phyloP scores from a whole-genome alignment of 2,113 vertebrate species.

The Pterocles gutturalis region DNA sequence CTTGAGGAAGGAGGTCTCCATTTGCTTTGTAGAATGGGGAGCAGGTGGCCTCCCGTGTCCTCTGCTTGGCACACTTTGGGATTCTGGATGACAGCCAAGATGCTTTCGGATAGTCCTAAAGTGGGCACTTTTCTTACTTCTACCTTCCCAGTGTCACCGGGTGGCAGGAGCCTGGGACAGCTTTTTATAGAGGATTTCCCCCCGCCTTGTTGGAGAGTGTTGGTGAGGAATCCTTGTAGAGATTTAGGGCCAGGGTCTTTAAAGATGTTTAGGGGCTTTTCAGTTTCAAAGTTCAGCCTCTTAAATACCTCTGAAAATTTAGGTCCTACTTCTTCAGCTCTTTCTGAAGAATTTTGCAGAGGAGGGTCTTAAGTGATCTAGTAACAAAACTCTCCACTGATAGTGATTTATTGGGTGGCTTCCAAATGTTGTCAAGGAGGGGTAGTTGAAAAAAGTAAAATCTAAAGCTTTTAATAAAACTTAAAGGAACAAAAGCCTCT shows the following conservation, averaged over 20 bases:
- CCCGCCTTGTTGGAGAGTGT: neutral
- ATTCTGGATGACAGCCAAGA: accelerated
- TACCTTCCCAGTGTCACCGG: neutral
- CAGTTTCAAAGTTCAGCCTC: neutral
- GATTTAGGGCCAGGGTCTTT: neutral
- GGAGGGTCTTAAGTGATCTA: neutral
- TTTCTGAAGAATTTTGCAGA: neutral
- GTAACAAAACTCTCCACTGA: neutral
- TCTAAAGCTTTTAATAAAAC: conserved; percentile 8
- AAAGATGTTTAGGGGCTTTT: neutral
- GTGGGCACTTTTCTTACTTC: neutral
- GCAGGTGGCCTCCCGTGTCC: neutral
- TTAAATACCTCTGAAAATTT: conserved; percentile 16
- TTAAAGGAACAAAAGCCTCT: neutral
- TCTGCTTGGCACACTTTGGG: neutral
- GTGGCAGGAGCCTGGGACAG: neutral
- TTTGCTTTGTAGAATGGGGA: neutral
- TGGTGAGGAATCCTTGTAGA: neutral
- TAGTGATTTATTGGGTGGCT: conserved; percentile 32
- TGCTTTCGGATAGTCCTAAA: neutral
- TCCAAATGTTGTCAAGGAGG: neutral
- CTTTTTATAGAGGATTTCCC: neutral
- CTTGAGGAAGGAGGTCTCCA: neutral
- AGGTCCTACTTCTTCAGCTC: neutral
- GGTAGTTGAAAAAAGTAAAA: neutral